phyloP scores from a whole-genome alignment of 2,797 vertebrate species.

The Amblyopsis hoosieri region DNA sequence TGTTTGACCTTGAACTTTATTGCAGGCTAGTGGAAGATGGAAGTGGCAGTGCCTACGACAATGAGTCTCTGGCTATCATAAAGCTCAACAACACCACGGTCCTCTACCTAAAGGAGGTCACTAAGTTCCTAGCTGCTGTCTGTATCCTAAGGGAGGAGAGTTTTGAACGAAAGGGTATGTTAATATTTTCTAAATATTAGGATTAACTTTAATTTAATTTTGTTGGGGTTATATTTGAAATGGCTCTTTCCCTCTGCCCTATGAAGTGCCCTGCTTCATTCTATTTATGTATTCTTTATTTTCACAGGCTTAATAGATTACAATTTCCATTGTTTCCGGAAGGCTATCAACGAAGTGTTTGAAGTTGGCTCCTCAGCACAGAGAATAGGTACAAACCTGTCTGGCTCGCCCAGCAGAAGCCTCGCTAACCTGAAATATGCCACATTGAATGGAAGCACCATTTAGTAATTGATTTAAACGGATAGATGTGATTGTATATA shows the following conservation, averaged over 20 bases:
- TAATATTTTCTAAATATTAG: background rate
- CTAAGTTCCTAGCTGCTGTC: slow-evolving; percentile 94
- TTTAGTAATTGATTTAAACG: slow-evolving; percentile 54
- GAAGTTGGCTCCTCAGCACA: slow-evolving; percentile 84
- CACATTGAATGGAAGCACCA: slow-evolving; percentile 82
- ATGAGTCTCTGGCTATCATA: slow-evolving; percentile 96
- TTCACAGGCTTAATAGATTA: slow-evolving; percentile 92
- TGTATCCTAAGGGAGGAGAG: slow-evolving; percentile 97
- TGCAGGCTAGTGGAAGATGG: slow-evolving; percentile 90
- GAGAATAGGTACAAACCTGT: slow-evolving; percentile 73
- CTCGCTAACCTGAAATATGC: slow-evolving; percentile 71
- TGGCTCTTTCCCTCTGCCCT: background rate
- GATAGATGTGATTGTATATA: no score
- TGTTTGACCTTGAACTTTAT: background rate
- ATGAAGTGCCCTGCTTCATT: background rate
- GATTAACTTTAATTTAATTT: no score
- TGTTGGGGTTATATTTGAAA: no score
- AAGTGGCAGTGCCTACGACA: slow-evolving; percentile 92
- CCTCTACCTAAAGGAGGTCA: slow-evolving; percentile 97
- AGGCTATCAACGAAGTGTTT: slow-evolving; percentile 95
- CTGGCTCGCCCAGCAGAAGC: slow-evolving; percentile 66
- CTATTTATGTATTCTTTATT: background rate
- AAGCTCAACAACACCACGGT: slow-evolving; percentile 98
- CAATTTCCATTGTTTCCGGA: slow-evolving; percentile 96
- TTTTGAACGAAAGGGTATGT: slow-evolving; percentile 94